Base-by-base conservation (phyloP, 2,888 invertebrate genomes). In the Scelioninae gen. 1 region DNA sequence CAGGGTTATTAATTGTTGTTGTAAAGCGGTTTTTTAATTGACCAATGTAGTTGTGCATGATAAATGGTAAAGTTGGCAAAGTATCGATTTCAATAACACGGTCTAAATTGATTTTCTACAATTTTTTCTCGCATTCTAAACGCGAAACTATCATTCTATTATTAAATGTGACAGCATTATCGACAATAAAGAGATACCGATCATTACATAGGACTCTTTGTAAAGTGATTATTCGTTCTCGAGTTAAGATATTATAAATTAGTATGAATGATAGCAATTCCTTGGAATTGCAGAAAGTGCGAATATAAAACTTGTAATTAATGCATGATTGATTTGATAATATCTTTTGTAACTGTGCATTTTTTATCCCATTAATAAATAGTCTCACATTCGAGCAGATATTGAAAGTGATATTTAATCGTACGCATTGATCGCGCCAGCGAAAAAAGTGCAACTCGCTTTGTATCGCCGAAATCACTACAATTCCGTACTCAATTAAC, bases 311-410 rank as follows among this genome's bases (percentile, higher is more conserved):
- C 47, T 66, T 69, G 13, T 69, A 75, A 80, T 74, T 74, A 79
- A 79, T 72, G 79, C 79, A 79, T 72, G 79, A 79, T 79, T 79
- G 72, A 79, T 72, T 79, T 45, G 79, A 79, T 79, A 72, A 60
- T 60, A 72, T 79, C 79, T 65, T 71, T 58, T 58, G 34, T 34
- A 49, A 29, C 29, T 9, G 55, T 16, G 29, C 55, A 60, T 65
- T 71, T 69, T 77, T 69, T 31, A 40, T 65, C 34, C 47, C 15
- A 13, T 31, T 49, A 56, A 62, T 43, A 49, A 77, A 69, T 23
- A 40, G 63, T 56, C 63, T 66, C 32, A 45, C 63, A 15, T 55
- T 69, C 62, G 51, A 31, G 11, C 16, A n/a, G 15, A 68, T 29
- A 68, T 5, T 60, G 58, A 66, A 58, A 76, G 49, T 45, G 47